phyloP scores from a whole-genome alignment of 2,888 invertebrate genomes.

The Mesochorus sp. region DNA sequence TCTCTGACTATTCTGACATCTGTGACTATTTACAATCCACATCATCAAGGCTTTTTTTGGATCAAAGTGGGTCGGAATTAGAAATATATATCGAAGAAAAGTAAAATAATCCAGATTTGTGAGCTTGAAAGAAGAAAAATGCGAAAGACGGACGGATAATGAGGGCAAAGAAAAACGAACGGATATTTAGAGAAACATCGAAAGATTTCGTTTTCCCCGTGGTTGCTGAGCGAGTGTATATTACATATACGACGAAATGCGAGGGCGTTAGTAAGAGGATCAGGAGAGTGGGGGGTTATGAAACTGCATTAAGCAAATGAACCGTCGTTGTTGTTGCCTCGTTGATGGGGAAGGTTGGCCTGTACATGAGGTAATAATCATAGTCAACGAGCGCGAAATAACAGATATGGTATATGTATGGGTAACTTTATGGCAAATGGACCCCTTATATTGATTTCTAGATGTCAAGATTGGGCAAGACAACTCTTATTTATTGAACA shows the following conservation, averaged over 20 bases:
- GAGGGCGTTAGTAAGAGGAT: slow-evolving; percentile 1
- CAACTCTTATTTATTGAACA: too few relatives aligned
- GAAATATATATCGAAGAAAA: neutral
- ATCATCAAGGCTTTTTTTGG: slow-evolving; percentile 15
- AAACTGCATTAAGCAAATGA: slow-evolving; percentile 59
- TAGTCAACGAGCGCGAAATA: slow-evolving; percentile 33
- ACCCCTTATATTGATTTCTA: too few relatives aligned
- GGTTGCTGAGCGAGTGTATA: slow-evolving; percentile 2
- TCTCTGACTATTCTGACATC: too few relatives aligned
- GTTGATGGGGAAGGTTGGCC: neutral
- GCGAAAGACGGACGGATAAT: neutral
- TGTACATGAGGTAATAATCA: slow-evolving; percentile 40
- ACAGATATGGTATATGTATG: neutral
- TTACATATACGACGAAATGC: neutral
- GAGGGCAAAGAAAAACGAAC: neutral
- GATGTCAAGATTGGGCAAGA: too few relatives aligned
- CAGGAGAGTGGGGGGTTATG: neutral
- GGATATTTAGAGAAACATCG: neutral
- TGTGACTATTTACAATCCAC: slow-evolving; percentile 40
- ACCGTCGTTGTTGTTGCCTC: slow-evolving; percentile 44
- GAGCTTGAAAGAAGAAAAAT: neutral
- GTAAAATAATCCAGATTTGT: neutral
- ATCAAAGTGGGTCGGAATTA: slow-evolving; percentile 2
- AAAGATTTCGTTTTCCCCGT: slow-evolving; percentile 25
- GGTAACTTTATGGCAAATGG: neutral